Percentiles rank a stretch among this genome's conserved stretches.
Conservation (phyloP, 1,140 invertebrate genomes). For the Triops cancriformis region DNA sequence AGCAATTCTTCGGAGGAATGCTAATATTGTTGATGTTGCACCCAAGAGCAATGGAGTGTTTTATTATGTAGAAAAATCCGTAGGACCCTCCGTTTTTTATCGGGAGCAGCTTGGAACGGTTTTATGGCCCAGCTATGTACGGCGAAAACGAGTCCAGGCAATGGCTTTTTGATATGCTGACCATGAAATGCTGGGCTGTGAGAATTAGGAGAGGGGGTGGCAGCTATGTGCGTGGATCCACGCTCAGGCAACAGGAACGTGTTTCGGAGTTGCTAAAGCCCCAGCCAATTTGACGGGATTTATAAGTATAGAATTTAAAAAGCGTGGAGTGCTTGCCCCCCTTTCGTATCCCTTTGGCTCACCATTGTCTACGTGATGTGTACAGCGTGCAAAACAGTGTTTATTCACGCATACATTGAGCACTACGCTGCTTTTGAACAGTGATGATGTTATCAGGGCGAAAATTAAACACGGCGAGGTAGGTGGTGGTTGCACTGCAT, state of each 20-base stretch:
- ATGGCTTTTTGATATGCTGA: slow-evolving; percentile 4
- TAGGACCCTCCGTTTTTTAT: background rate
- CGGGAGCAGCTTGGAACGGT: background rate
- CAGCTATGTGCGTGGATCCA: background rate
- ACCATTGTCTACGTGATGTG: background rate
- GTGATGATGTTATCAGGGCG: background rate
- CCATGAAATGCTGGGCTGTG: background rate
- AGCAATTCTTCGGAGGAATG: background rate
- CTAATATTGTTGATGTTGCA: background rate
- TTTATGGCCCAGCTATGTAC: slow-evolving; percentile 1
- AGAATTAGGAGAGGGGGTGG: slow-evolving; percentile 1
- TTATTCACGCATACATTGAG: slow-evolving; percentile 6
- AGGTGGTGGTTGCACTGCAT: background rate
- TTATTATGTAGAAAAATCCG: background rate
- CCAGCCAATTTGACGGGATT: slow-evolving; percentile 1
- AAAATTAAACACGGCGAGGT: slow-evolving; percentile 4
- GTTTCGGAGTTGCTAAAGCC: slow-evolving; percentile 6
- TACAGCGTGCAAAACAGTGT: background rate
- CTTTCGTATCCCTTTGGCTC: background rate
- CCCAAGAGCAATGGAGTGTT: background rate
- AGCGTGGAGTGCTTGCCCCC: background rate
- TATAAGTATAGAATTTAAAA: background rate
- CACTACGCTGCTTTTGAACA: background rate
- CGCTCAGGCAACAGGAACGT: background rate
- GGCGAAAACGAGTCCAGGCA: background rate